Evolutionary conservation across 92 coral and sea anemone species (phyloP).

Genomic region (Diadumene lineata): DNA sequence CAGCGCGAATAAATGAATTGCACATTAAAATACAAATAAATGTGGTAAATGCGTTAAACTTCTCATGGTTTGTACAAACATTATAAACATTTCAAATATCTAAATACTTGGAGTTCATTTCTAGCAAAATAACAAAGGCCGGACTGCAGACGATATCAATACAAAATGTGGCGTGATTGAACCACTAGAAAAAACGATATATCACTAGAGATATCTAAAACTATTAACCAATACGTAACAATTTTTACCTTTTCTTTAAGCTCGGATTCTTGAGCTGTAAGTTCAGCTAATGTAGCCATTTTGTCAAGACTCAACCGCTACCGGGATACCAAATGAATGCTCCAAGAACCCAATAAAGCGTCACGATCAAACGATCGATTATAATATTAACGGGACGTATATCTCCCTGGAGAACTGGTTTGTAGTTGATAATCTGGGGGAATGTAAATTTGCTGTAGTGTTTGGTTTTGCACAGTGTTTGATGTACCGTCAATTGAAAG

Average conservation of each 20-base stretch:
- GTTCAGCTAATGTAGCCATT: slow-evolving; percentile 59
- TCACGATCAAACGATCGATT: background rate
- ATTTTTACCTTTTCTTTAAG: slow-evolving; percentile 53
- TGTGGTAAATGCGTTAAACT: background rate
- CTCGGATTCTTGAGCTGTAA: slow-evolving; percentile 45
- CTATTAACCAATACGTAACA: background rate
- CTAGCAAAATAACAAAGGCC: background rate
- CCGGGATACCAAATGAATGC: background rate
- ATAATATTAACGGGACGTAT: background rate
- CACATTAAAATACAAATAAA: background rate
- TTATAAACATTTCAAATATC: slow-evolving; percentile 15
- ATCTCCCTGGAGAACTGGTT: slow-evolving; percentile 21
- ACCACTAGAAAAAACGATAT: too few relatives aligned
- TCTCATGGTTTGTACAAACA: slow-evolving; percentile 9
- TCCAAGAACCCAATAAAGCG: background rate
- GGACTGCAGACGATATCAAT: background rate
- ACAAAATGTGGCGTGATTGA: too few relatives aligned
- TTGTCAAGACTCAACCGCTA: background rate
- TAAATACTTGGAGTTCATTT: slow-evolving; percentile 6
- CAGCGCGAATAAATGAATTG: background rate
- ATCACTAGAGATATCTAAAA: slow-evolving; percentile 1
- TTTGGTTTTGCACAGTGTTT: slow-evolving; percentile 48
- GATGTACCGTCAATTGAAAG: slow-evolving; percentile 31
- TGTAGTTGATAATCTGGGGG: slow-evolving; percentile 15
- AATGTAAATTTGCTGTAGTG: slow-evolving; percentile 67